Conservation (phyloP, 1,140 invertebrate species). For the Matsumurasca onukii region DNA sequence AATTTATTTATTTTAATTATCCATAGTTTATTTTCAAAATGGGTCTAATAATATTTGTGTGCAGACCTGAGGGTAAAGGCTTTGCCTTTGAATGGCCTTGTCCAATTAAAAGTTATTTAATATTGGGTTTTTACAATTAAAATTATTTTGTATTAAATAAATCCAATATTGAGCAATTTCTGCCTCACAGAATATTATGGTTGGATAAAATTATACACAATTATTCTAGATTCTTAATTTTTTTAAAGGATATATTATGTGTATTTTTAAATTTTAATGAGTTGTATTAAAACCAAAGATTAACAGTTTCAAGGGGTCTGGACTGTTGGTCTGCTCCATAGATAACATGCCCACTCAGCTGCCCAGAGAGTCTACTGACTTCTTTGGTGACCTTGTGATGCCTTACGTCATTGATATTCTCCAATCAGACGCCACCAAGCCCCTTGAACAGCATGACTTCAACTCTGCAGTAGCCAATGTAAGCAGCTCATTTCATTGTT, state of each 20-base stretch:
- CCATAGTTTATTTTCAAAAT: too few species aligned
- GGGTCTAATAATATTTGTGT: too few species aligned
- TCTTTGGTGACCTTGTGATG: constrained; percentile 91
- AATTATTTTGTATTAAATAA: too few species aligned
- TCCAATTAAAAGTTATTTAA: too few species aligned
- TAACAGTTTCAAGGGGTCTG: constrained; percentile 87
- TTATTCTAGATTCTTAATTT: background rate
- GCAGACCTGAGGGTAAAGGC: too few species aligned
- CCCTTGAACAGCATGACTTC: constrained; percentile 79
- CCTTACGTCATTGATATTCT: constrained; percentile 92
- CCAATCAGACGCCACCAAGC: constrained; percentile 82
- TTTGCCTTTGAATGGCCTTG: too few species aligned
- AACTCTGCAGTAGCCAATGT: constrained; percentile 77
- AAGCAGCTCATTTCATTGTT: constrained; percentile 46
- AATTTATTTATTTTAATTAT: too few species aligned
- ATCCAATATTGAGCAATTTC: background rate
- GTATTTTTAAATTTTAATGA: too few species aligned
- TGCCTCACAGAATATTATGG: too few species aligned
- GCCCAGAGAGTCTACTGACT: constrained; percentile 95
- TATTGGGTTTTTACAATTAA: too few species aligned
- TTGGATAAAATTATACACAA: background rate
- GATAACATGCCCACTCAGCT: constrained; percentile 99
- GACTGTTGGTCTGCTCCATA: constrained; percentile 97
- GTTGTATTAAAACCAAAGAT: constrained; percentile 23
- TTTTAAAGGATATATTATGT: too few species aligned